A percentile compares a stretch with the other conserved stretches of the same genome.
These are phyloP conservation scores for Gobius niger DNA, from an alignment of 2,113 vertebrate species.

Conservation along the genomic window DNA sequence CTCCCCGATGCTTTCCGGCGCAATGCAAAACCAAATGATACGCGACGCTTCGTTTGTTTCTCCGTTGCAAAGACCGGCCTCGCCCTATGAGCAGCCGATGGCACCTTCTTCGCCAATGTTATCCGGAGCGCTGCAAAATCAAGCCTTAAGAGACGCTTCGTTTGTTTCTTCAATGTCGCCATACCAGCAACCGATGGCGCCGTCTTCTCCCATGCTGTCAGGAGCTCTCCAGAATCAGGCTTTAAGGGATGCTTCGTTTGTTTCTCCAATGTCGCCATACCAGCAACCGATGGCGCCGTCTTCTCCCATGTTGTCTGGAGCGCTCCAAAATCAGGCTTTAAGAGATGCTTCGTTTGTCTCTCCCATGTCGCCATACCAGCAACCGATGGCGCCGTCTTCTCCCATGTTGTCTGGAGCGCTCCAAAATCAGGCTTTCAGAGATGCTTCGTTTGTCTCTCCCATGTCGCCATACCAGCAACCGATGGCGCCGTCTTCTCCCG, in stretches of 20 bases:
- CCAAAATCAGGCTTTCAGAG: slow-evolving; percentile 53
- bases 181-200: slow-evolving; percentile 42
- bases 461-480: slow-evolving; percentile 46
- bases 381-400: slow-evolving; percentile 41
- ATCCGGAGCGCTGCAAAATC: slow-evolving; percentile 61
- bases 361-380: slow-evolving; percentile 43
- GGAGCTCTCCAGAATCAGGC: slow-evolving; percentile 59
- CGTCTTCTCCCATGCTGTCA: slow-evolving; percentile 57
- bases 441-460: slow-evolving; percentile 56
- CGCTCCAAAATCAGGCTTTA: slow-evolving; percentile 60
- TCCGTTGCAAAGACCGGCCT: slow-evolving; percentile 48
- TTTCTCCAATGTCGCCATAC: slow-evolving; percentile 45
- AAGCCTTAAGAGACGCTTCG: slow-evolving; percentile 50
- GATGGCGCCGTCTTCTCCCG: slow-evolving; percentile 48
- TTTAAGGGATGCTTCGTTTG: slow-evolving; percentile 58
- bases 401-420: slow-evolving; percentile 60
- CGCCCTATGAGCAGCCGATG: slow-evolving; percentile 48
- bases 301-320: slow-evolving; percentile 57
- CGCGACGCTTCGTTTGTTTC: slow-evolving; percentile 24
- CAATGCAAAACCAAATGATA: slow-evolving; percentile 24
- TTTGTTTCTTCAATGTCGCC: slow-evolving; percentile 49
- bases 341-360: slow-evolving; percentile 57
- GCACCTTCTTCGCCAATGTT: slow-evolving; percentile 53
- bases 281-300: slow-evolving; percentile 36
- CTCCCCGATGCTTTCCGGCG: slow-evolving; percentile 28